Conservation (phyloP, 2,797 vertebrate genomes). For the Characodon lateralis region DNA sequence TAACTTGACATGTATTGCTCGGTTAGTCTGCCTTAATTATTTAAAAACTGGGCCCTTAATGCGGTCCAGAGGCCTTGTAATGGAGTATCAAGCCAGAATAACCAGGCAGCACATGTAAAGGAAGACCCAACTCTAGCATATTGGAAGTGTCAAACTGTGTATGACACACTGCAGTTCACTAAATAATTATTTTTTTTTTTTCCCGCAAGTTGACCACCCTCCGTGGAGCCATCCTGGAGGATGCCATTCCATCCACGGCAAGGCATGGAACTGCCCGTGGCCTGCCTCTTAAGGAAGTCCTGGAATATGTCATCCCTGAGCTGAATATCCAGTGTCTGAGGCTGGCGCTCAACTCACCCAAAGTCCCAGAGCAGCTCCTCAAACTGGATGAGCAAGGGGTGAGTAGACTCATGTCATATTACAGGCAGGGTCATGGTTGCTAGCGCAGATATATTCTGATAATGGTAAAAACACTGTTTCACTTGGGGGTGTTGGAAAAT, state of each 20-base stretch:
- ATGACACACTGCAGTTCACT: not conserved
- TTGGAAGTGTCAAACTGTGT: not conserved
- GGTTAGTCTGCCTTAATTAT: slow-evolving; percentile 66
- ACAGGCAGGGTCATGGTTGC: not conserved
- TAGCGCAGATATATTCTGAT: not conserved
- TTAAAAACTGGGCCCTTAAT: slow-evolving; percentile 54
- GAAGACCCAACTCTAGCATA: slow-evolving; percentile 1
- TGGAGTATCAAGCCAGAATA: slow-evolving; percentile 48
- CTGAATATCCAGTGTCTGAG: slow-evolving; percentile 92
- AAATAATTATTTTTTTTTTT: slow-evolving; percentile 12
- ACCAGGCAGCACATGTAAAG: not conserved
- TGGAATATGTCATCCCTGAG: slow-evolving; percentile 95
- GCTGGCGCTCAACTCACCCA: slow-evolving; percentile 89
- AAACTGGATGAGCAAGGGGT: slow-evolving; percentile 98
- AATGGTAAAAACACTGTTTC: slow-evolving; percentile 1
- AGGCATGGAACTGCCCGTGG: slow-evolving; percentile 93
- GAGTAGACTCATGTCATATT: slow-evolving; percentile 55
- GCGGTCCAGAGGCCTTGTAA: slow-evolving; percentile 33
- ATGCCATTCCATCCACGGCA: slow-evolving; percentile 94
- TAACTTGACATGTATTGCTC: slow-evolving; percentile 55
- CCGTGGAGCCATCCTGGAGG: slow-evolving; percentile 93
- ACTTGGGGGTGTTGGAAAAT: not conserved
- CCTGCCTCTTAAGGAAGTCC: slow-evolving; percentile 94
- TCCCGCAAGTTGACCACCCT: slow-evolving; percentile 89
- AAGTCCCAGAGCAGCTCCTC: slow-evolving; percentile 93